A percentile compares a stretch with the other conserved stretches of the same genome.
These are phyloP conservation scores for Cerceris ruficornis DNA, from an alignment of 2,888 invertebrate genomes.

Conservation along the genomic window DNA sequence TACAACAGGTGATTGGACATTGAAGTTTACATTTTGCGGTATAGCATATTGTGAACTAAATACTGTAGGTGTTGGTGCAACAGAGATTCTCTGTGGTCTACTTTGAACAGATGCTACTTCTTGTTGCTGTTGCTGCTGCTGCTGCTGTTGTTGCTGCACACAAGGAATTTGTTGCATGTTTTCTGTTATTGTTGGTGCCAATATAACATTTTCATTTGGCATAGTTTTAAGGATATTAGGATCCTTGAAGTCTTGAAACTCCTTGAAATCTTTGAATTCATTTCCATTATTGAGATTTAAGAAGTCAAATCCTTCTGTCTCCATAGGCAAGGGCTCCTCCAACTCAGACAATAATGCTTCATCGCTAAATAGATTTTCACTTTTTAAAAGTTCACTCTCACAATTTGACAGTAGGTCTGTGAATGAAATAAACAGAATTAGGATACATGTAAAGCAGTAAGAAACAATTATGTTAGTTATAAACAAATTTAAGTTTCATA, in stretches of 20 bases:
- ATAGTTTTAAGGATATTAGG: constrained; percentile 57
- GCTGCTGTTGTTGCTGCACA: constrained; percentile 29
- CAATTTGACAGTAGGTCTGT: constrained; percentile 87
- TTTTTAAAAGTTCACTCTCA: constrained; percentile 86
- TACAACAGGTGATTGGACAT: constrained; percentile 78
- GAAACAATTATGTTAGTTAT: neutral
- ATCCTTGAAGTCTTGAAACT: constrained; percentile 66
- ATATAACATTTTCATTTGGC: constrained; percentile 60
- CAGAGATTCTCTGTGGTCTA: constrained; percentile 67
- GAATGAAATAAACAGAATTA: constrained; percentile 67
- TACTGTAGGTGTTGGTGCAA: constrained; percentile 71
- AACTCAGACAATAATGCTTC: constrained; percentile 82
- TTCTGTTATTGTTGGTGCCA: constrained; percentile 51
- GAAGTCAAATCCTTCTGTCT: constrained; percentile 82
- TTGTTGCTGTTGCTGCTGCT: constrained; percentile 40
- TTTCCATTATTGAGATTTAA: constrained; percentile 74
- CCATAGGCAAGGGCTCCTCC: constrained; percentile 82
- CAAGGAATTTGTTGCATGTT: constrained; percentile 48
- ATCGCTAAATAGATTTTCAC: constrained; percentile 83
- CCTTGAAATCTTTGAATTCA: constrained; percentile 64
- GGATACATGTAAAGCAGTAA: neutral
- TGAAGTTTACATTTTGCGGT: constrained; percentile 77
- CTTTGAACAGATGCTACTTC: constrained; percentile 51
- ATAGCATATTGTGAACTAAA: constrained; percentile 77
- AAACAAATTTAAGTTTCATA: neutral